These are phyloP conservation scores for Chlorodrepanis virens DNA, from an alignment of 2,113 vertebrate species.

Conservation along the genomic window DNA sequence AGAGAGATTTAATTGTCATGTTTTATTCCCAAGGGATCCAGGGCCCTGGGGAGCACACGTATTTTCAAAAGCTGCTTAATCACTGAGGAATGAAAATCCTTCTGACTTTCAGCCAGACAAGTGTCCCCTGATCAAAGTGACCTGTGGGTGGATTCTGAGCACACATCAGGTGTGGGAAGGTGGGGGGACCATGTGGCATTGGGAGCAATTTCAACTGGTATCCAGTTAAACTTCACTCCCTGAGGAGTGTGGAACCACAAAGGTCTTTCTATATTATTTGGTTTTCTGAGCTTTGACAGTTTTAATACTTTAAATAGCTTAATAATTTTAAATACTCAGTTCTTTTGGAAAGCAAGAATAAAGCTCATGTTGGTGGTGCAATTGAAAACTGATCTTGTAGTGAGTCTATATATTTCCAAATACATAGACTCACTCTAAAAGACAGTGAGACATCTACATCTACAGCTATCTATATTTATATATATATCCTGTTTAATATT, in stretches of 20 bases:
- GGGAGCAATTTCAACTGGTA: neutral
- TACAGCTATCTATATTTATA: neutral
- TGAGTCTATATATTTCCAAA: neutral
- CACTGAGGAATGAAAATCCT: neutral
- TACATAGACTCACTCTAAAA: no score
- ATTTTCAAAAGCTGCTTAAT: conserved; percentile 24
- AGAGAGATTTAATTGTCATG: neutral
- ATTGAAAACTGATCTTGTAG: neutral
- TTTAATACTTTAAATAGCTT: neutral
- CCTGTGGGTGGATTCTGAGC: neutral
- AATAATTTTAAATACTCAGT: neutral
- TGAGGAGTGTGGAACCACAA: neutral
- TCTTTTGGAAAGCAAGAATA: neutral
- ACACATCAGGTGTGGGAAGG: neutral
- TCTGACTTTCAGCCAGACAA: neutral
- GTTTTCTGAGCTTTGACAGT: neutral
- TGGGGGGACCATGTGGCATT: neutral
- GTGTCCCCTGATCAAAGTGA: neutral
- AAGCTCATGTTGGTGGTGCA: neutral
- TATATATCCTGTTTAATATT: neutral
- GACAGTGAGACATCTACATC: neutral
- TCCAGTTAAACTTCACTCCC: neutral
- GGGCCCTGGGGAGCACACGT: neutral
- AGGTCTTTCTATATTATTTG: neutral
- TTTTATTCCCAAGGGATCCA: neutral